A percentile compares a stretch with the other conserved stretches of the same genome.
Evolutionary conservation across 2,113 vertebrate species (phyloP).

Genomic region (Reinhardtius hippoglossoides): DNA sequence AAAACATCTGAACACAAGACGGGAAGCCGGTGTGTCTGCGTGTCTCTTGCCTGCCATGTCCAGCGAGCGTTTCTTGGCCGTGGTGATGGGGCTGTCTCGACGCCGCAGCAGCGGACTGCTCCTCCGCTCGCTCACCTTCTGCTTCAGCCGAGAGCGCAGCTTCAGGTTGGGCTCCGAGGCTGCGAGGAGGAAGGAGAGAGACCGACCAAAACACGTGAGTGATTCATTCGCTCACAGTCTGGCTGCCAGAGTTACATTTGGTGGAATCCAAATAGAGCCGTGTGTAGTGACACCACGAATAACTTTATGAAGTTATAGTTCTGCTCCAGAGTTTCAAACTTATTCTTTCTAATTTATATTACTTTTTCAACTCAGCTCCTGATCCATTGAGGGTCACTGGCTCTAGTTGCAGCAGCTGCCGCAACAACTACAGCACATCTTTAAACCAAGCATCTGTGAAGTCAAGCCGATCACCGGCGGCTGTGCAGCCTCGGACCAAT

Average conservation of each 20-base stretch:
- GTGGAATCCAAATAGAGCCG: neutral
- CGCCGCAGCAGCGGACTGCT: conserved; percentile 93
- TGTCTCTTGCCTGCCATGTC: conserved; percentile 87
- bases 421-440: neutral
- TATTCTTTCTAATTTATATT: neutral
- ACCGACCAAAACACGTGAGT: neutral
- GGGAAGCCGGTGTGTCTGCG: neutral
- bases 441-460: neutral
- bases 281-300: fast-evolving
- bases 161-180: conserved; percentile 97
- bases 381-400: too few species aligned
- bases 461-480: conserved; percentile 28
- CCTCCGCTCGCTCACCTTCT: conserved; percentile 93
- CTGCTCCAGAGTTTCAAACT: neutral
- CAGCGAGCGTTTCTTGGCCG: conserved; percentile 92
- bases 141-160: conserved; percentile 93
- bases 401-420: too few species aligned
- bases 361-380: too few species aligned
- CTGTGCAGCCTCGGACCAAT: conserved; percentile 34
- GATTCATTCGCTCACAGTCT: neutral
- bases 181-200: conserved; percentile 46
- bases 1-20: neutral
- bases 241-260: neutral
- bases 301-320: neutral
- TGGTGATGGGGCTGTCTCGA: conserved; percentile 88